phyloP scores from a whole-genome alignment of 2,888 invertebrate species.

The Aspidiotus destructor region DNA sequence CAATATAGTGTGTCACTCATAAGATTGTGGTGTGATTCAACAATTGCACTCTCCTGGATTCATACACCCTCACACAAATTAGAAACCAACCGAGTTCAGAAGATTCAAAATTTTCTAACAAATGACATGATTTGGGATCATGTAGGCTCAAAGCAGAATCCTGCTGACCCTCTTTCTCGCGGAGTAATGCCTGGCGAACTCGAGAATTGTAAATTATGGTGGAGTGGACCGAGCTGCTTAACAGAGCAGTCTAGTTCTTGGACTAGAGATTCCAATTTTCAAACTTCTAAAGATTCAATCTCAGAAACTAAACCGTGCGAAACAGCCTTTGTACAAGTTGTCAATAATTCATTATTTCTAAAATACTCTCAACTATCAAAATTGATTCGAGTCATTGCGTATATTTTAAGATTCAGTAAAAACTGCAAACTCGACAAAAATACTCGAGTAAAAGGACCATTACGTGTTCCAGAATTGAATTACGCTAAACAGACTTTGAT shows the following conservation, averaged over 20 bases:
- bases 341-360: no score
- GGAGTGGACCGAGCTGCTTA: not conserved
- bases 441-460: no score
- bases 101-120: conserved; percentile 36
- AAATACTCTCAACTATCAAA: no score
- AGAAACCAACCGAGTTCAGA: conserved; percentile 35
- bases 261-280: no score
- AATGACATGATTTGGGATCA: conserved; percentile 24
- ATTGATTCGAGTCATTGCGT: not conserved
- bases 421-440: no score
- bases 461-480: not conserved
- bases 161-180: conserved; percentile 21
- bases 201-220: not conserved
- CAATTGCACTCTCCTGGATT: no score
- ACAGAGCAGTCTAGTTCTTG: not conserved
- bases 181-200: conserved; percentile 5
- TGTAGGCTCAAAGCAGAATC: conserved; percentile 8
- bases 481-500: not conserved
- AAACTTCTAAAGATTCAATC: no score
- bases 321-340: no score
- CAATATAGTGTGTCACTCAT: no score
- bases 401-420: not conserved
- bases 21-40: no score
- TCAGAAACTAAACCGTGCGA: no score
- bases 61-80: no score